These are phyloP conservation scores for Ridgeia piscesae DNA, from an alignment of 1,140 invertebrate species.

Conservation along the genomic window DNA sequence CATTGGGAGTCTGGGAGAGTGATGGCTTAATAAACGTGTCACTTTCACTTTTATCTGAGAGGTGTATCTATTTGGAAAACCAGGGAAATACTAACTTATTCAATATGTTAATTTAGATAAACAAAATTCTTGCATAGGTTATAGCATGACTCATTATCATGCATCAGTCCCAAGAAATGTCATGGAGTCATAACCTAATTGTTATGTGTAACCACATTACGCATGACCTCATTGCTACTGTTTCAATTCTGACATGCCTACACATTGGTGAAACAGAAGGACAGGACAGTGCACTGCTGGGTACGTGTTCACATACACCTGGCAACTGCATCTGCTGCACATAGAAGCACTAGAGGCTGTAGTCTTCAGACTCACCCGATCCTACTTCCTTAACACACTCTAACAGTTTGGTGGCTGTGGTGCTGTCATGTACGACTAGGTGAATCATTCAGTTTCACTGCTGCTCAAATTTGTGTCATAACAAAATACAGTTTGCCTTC, in stretches of 20 bases:
- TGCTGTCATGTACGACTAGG: background rate
- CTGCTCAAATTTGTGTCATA: background rate
- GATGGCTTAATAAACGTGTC: too few relatives aligned
- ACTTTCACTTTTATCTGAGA: too few relatives aligned
- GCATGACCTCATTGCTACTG: background rate
- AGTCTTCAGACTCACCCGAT: background rate
- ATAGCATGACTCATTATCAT: background rate
- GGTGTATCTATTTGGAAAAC: too few relatives aligned
- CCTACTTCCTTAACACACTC: background rate
- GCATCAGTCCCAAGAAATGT: too few relatives aligned
- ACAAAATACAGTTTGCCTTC: background rate
- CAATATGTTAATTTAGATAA: background rate
- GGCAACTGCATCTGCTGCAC: background rate
- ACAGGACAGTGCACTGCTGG: background rate
- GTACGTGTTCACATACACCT: background rate
- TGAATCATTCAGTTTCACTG: background rate
- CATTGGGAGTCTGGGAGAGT: too few relatives aligned
- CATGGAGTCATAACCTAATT: background rate
- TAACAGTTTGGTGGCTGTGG: background rate
- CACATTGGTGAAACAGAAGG: background rate
- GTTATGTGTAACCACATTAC: background rate
- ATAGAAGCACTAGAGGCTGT: background rate
- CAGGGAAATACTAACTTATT: too few relatives aligned
- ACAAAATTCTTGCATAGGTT: background rate
- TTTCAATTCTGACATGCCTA: background rate